phyloP scores from a whole-genome alignment of 2,113 vertebrate genomes.

The Chlamydotis undulata region DNA sequence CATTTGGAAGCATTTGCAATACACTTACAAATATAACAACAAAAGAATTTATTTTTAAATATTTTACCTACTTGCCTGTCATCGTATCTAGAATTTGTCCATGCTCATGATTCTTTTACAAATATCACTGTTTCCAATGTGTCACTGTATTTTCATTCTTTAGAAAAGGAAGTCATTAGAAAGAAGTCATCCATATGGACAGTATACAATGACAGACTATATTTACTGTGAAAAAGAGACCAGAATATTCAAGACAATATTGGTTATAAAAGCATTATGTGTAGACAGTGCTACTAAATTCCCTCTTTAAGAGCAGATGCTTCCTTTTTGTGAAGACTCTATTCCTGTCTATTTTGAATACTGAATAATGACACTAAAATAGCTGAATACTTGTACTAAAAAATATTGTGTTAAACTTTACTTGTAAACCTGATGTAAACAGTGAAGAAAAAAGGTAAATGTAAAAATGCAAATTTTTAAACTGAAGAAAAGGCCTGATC shows the following conservation, averaged over 20 bases:
- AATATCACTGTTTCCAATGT: background rate
- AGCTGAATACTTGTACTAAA: background rate
- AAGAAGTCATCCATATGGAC: background rate
- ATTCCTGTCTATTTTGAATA: background rate
- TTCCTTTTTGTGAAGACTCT: background rate
- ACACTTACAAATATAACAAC: background rate
- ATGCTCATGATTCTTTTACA: background rate
- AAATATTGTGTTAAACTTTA: background rate
- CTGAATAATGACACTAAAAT: background rate
- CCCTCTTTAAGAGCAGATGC: background rate
- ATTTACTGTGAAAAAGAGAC: background rate
- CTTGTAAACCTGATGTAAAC: background rate
- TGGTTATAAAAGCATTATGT: background rate
- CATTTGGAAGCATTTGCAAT: background rate
- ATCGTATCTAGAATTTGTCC: background rate
- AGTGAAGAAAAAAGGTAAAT: background rate
- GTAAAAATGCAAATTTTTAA: background rate
- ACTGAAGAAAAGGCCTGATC: background rate
- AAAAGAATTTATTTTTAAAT: background rate
- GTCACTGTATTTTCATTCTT: background rate
- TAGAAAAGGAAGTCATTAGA: background rate
- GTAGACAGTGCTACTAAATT: background rate
- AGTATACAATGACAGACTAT: background rate
- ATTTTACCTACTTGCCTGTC: background rate
- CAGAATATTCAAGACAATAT: background rate